Evolutionary conservation across 2,113 vertebrate genomes (phyloP), one percentile per base, ranked within the genome.

Genomic region (Perca schrenkii): DNA sequence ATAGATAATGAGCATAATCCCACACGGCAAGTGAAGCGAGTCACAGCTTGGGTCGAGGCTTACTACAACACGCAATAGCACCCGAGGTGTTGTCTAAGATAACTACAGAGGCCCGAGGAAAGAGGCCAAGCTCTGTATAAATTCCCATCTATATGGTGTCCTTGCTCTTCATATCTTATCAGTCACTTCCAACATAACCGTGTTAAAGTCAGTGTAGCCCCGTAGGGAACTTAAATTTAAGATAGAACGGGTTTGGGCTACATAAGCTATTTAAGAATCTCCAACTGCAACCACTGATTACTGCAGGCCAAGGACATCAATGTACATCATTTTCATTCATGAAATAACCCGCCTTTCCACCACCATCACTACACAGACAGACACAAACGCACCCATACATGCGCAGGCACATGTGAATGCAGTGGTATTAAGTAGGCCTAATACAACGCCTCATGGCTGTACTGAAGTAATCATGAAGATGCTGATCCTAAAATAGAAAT

Each of bases 1-100:
- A 91, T 89, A 85, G 73, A 88, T 89, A 90, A 93, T 87, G 80
- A 86, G 68, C 70, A 47, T 83, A 92, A 93, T 91, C 88, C 84
- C 80, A 82, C 65, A 87, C n/a, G 25, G 78, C 82, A 89, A 87
- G 85, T 86, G 83, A 84, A 82, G 89, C 82, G 43, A 89, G 86
- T 89, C 89, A 69, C 43, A 1, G 67, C 74, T 82, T 70, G 52
- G 79, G 79, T 81, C 8, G 78, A 82, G 75, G 78, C 79, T 89
- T 86, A 87, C 83, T 85, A 71, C 71, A 86, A 74, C 82, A 86
- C 83, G 87, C 84, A 70, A 57, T 76, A 78, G 74, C 83, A 77
- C 83, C 80, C 3, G 65, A 82, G 87, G 87, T 84, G 82, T 80
- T 86, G 74, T 85, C 69, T 63, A 46, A 87, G 87, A 89, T 91